Conservation (phyloP, 2,797 vertebrate species). For the Eulemur rubriventer region DNA sequence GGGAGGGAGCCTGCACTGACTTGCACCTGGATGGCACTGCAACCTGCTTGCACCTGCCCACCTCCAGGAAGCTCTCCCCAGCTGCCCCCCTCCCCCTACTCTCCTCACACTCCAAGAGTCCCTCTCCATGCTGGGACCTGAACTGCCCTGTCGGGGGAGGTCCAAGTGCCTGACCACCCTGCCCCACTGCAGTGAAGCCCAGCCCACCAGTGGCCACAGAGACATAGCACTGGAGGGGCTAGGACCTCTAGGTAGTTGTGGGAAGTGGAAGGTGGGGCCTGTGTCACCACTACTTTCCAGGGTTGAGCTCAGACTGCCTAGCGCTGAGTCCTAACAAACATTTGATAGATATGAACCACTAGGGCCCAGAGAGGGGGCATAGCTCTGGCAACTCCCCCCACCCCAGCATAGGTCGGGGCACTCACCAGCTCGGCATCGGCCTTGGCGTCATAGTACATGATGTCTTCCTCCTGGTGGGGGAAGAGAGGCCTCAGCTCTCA, state of each 20-base stretch:
- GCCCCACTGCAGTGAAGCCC: background rate
- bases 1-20: background rate
- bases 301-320: background rate
- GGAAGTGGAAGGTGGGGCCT: background rate
- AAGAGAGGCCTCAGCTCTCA: conserved; percentile 78
- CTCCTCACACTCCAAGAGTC: background rate
- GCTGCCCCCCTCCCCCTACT: background rate
- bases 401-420: conserved; percentile 61
- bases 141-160: background rate
- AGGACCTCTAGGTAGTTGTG: background rate
- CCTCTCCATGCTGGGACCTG: background rate
- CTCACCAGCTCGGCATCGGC: conserved; percentile 96
- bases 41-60: background rate
- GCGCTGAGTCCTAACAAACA: background rate
- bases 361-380: background rate
- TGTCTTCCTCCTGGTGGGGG: conserved; percentile 93
- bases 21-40: background rate
- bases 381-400: background rate
- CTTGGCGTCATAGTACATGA: conserved; percentile 98
- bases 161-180: background rate
- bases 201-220: background rate
- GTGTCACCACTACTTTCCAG: background rate
- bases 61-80: background rate
- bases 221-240: background rate
- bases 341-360: background rate